Evolutionary conservation across 1,140 invertebrate genomes (phyloP), one percentile per base, ranked within the genome.

Genomic region (Diorhabda sublineata): DNA sequence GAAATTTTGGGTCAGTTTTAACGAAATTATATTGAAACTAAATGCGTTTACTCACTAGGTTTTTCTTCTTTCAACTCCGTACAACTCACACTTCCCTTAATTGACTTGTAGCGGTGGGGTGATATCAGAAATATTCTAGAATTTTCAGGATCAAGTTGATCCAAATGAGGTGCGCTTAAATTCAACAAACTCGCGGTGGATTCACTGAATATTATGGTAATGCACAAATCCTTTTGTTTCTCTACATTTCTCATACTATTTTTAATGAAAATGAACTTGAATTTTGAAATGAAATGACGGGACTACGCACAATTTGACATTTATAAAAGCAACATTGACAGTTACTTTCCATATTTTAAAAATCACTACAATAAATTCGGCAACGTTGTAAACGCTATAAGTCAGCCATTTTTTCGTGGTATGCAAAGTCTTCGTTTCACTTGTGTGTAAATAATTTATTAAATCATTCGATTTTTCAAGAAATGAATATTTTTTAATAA

Each of bases 131-230:
- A 75, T 42, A 75, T 67, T 58, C 57, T 45, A 3, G 74, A 72
- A 65, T 69, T 64, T 6, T 73, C 62, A 45, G 68, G 69, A 57
- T 72, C 67, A 3, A 64, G 63, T 58, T 77, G 71, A 67, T 79
- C 75, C 43, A 79, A 59, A 68, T 78, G 69, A 3, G 72, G 76
- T n/a, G 75, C 26, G 45, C 75, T 70, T 61, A 77, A 52, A 59
- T 71, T 74, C 42, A 79, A 64, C n/a, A 77, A 52, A 67, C 74
- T 78, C 42, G 69, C 68, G 5, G 77, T 77, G 3, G 78, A 79
- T 73, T 79, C 77, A 4, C 70, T 77, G 8, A 79, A 61, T n/a
- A 79, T 69, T 52, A 78, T 69, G 3, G 78, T 74, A 9, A 78
- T 75, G 8, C 78, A 69, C 45, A 78, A 67, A 44, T 78, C 73